Base-by-base conservation (phyloP, 1,140 invertebrate species). In the Drosophila suzukii region DNA sequence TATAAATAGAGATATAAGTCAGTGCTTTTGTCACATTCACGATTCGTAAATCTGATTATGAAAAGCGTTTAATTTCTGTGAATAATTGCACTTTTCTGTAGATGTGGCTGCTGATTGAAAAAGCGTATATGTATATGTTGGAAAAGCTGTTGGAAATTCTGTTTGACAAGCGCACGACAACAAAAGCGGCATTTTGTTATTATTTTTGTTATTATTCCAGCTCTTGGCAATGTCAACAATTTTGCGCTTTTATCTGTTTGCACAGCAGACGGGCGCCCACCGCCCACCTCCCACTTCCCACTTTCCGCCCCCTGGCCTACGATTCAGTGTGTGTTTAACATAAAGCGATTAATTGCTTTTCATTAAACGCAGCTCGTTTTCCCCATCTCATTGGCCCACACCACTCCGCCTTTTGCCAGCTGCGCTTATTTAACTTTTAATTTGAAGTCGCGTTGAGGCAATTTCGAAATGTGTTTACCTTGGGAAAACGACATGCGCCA, bases 271-370 rank as follows among this genome's bases (percentile, higher is more conserved):
- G 56, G 24, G 12, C 15, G 44, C 54, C 13, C 41, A 3, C 39
- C 47, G n/a, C n/a, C n/a, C n/a, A n/a, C n/a, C n/a, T n/a, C 54
- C 13, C 41, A 3, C 39, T 47, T 15, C 2, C 34, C 34, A 27
- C 38, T 27, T 24, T 15, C 38, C 4, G 43, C 20, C 0, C 11
- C 32, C n/a, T n/a, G 8, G 44, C 36, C 32, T 41, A n/a, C 62
- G 3, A 36, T 55, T 63, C 30, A 57, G 53, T 88, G 73, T 85
- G 78, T 86, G 81, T 56, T 77, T 62, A 89, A 89, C 75, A 88
- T 83, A 88, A 88, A 88, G 75, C 84, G 83, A 88, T 88, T 88
- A 88, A 88, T 88, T 88, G 85, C 79, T 88, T 88, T 88, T 89
- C 84, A 88, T 86, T 86, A 88, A 83, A 75, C 72, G 56, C 17